These are phyloP conservation scores for Ataeniobius toweri DNA, from an alignment of 2,797 vertebrate genomes.

Conservation along the genomic window DNA sequence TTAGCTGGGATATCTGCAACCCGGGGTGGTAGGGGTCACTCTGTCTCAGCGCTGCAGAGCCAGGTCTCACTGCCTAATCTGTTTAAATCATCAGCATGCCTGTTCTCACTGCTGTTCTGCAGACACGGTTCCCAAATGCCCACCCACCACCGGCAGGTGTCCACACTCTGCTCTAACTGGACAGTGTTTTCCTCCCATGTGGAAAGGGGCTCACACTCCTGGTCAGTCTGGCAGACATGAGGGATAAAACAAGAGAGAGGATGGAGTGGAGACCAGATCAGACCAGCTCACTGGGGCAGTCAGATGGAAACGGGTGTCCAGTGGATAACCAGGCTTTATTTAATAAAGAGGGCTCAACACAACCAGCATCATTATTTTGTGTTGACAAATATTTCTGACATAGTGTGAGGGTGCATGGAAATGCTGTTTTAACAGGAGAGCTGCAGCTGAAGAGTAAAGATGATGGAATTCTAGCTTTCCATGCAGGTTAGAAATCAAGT, in stretches of 20 bases:
- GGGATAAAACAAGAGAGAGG: constrained; percentile 42
- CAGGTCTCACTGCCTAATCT: constrained; percentile 76
- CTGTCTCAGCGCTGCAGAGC: constrained; percentile 54
- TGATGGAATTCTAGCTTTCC: neutral
- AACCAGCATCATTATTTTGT: neutral
- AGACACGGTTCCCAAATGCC: constrained; percentile 57
- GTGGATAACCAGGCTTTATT: neutral
- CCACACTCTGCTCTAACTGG: constrained; percentile 46
- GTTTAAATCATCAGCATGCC: constrained; percentile 77
- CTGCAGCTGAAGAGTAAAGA: neutral
- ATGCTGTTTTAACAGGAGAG: neutral
- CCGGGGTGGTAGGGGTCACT: constrained; percentile 65
- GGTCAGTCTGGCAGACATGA: constrained; percentile 55
- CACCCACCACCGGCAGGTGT: constrained; percentile 56
- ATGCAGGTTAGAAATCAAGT: neutral
- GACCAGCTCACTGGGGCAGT: constrained; percentile 61
- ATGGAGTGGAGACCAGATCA: constrained; percentile 49
- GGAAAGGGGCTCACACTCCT: constrained; percentile 44
- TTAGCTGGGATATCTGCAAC: constrained; percentile 55
- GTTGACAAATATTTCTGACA: neutral
- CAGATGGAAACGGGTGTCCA: constrained; percentile 39
- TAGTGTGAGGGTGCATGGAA: neutral
- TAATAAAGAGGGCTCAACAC: constrained; percentile 30
- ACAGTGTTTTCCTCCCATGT: constrained; percentile 35
- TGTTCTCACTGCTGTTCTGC: constrained; percentile 54